These are phyloP conservation scores for Cyprinus carpio DNA, from an alignment of 2,113 vertebrate genomes.

Conservation along the genomic window DNA sequence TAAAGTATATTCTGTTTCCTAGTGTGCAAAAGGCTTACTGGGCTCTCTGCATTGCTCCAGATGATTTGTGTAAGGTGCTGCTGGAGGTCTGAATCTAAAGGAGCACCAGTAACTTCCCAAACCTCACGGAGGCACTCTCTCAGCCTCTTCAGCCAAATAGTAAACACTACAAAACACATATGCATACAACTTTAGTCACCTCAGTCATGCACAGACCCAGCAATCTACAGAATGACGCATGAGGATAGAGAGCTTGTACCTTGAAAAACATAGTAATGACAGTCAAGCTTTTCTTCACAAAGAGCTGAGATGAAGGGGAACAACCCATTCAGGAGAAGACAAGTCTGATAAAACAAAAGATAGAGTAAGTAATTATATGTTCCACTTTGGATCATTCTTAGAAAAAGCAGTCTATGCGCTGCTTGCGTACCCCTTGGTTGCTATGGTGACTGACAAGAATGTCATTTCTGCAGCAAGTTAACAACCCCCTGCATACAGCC, in stretches of 20 bases:
- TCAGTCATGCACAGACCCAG: neutral
- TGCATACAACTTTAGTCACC: neutral
- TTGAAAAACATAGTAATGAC: conserved; percentile 83
- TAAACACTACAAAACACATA: conserved; percentile 75
- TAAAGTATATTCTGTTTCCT: neutral
- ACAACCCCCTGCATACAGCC: conserved; percentile 77
- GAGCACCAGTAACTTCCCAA: conserved; percentile 65
- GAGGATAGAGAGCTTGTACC: conserved; percentile 67
- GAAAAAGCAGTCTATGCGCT: neutral
- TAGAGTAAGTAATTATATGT: neutral
- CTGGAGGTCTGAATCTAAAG: conserved; percentile 63
- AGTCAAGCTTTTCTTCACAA: conserved; percentile 77
- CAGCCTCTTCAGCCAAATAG: conserved; percentile 81
- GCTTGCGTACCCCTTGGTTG: conserved; percentile 58
- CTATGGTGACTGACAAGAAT: conserved; percentile 67
- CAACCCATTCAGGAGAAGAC: conserved; percentile 77
- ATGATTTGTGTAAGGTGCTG: conserved; percentile 73
- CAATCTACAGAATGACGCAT: neutral
- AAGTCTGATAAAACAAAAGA: conserved; percentile 64
- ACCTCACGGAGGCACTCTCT: conserved; percentile 73
- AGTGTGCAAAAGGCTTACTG: conserved; percentile 69
- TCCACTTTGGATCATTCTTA: neutral
- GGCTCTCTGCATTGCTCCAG: conserved; percentile 85
- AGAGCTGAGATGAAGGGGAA: conserved; percentile 75
- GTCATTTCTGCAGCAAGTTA: conserved; percentile 78